These are phyloP conservation scores for Megaceryle maxima DNA, from an alignment of 2,113 vertebrate genomes.

Conservation along the genomic window DNA sequence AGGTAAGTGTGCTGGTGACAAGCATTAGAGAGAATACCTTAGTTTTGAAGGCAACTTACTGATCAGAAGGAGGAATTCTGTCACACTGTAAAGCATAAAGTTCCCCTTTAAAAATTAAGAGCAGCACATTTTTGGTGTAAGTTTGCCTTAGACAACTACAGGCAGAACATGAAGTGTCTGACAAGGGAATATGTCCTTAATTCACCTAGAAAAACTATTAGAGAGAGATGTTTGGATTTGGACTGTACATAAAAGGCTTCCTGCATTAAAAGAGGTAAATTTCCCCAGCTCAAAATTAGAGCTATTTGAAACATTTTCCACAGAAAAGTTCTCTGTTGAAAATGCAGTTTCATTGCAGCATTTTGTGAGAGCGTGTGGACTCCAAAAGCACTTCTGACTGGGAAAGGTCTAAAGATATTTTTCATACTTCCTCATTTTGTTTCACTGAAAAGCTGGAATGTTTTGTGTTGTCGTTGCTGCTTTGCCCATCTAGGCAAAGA, in stretches of 20 bases:
- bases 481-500: background rate
- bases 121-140: background rate
- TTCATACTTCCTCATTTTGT: constrained; percentile 1
- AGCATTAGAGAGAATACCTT: background rate
- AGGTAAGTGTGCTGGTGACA: background rate
- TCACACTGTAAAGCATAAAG: background rate
- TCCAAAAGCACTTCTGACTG: constrained; percentile 55
- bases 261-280: constrained; percentile 52
- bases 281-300: constrained; percentile 55
- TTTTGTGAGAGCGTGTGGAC: constrained; percentile 54
- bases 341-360: constrained; percentile 58
- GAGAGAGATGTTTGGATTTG: constrained; percentile 45
- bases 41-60: background rate
- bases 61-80: background rate
- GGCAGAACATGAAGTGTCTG: background rate
- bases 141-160: background rate
- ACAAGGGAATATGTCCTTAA: constrained; percentile 23
- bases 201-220: constrained; percentile 59
- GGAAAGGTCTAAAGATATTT: constrained; percentile 31
- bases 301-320: constrained; percentile 61
- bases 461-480: background rate
- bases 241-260: constrained; percentile 52
- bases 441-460: background rate
- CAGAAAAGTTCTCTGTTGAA: constrained; percentile 62
- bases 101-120: background rate